Percentiles rank a stretch among this genome's conserved stretches.
Conservation (phyloP, 1,140 invertebrate genomes). For the Monomorium pharaonis region DNA sequence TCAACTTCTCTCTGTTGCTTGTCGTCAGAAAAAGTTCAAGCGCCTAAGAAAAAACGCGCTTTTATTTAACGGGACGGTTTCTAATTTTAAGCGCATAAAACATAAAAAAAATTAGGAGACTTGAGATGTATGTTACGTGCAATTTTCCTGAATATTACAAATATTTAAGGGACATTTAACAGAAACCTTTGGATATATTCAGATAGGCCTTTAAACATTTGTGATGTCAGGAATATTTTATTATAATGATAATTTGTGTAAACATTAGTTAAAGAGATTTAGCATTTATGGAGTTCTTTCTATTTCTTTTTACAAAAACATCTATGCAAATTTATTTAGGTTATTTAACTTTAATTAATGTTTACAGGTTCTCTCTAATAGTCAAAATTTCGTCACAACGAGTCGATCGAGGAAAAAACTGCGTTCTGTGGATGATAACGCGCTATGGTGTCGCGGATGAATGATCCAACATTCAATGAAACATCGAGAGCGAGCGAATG, state of each 20-base stretch:
- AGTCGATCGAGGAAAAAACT: neutral
- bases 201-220: constrained; percentile 2
- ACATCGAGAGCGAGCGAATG: constrained; percentile 32
- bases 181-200: neutral
- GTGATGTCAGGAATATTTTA: neutral
- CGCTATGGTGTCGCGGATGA: neutral
- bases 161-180: neutral
- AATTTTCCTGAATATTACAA: neutral
- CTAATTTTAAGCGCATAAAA: constrained; percentile 41
- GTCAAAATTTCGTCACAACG: neutral
- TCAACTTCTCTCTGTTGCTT: neutral
- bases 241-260: neutral
- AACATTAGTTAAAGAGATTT: constrained; percentile 10
- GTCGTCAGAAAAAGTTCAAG: constrained; percentile 22
- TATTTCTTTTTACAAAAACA: neutral
- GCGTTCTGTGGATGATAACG: constrained; percentile 1
- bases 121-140: constrained; percentile 22
- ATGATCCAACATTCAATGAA: constrained; percentile 36
- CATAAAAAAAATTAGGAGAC: neutral
- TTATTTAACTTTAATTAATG: constrained; percentile 18
- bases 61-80: neutral
- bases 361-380: neutral
- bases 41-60: constrained; percentile 15
- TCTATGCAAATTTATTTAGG: neutral
- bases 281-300: neutral